These are phyloP conservation scores for Pachypeltis micranthus DNA, from an alignment of 1,140 invertebrate genomes.

Conservation along the genomic window DNA sequence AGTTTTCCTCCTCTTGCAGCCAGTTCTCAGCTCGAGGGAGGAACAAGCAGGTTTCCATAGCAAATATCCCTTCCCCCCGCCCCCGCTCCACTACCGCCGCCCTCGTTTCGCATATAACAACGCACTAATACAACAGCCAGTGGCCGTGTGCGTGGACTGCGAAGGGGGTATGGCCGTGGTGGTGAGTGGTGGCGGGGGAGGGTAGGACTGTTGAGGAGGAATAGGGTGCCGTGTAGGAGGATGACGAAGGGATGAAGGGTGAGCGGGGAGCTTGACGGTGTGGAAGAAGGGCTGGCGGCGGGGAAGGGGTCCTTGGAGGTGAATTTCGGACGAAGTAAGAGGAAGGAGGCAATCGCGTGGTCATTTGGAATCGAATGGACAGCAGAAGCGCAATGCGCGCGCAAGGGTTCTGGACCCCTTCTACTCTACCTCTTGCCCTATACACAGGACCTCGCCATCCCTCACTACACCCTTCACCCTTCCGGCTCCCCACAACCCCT, in stretches of 20 bases:
- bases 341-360: constrained; percentile 9
- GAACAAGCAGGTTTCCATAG: constrained; percentile 8
- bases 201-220: not conserved
- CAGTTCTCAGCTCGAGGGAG: too few relatives aligned
- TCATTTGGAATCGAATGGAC: constrained; percentile 8
- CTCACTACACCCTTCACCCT: too few relatives aligned
- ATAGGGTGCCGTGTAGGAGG: not conserved
- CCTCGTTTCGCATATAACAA: too few relatives aligned
- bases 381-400: not conserved
- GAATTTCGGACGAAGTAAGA: constrained; percentile 9
- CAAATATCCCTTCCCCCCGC: not conserved
- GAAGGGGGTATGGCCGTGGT: too few relatives aligned
- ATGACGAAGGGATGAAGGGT: not conserved
- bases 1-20: too few relatives aligned
- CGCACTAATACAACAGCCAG: not conserved
- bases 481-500: too few relatives aligned
- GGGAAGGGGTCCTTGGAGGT: constrained; percentile 1
- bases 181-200: not conserved
- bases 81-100: not conserved
- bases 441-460: too few relatives aligned
- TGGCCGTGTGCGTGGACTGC: too few relatives aligned
- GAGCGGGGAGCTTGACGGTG: not conserved
- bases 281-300: not conserved
- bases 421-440: not conserved
- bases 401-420: not conserved